Base-by-base conservation (phyloP, 2,113 vertebrate species). In the Atlantisia rogersi region DNA sequence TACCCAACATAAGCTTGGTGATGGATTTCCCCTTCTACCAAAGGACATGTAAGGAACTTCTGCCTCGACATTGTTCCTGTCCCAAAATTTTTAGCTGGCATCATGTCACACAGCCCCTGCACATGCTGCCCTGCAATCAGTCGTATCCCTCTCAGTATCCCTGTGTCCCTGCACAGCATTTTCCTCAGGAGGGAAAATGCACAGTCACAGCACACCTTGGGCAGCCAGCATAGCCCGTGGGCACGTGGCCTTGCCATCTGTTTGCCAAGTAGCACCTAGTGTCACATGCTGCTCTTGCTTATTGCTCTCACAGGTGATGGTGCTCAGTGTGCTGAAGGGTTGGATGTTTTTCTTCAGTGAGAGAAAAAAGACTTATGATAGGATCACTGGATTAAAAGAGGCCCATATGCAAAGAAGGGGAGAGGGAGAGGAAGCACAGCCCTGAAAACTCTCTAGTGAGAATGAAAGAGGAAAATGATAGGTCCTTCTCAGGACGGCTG, bases 171-270 rank as follows among this genome's bases (percentile, higher is more conserved):
- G 84, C 80, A 60, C 24, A 44, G 42, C 42, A 16, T 44, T 44
- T 44, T 44, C 42, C 42, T 6, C 42, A 44, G 42, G 42, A n/a
- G 53, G 9, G 35, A 24, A 75, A 50, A 52, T 5, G 8, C 40
- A 29, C 39, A 9, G 35, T 44, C 28, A 48, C 5, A 35, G 90
- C 48, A 28, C 18, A 48, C 26, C 35, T 25, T 29, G 80, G 75
- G 68, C 52, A 92, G 46, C 39, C 29, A n/a, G 0, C 0, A 0
- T 17, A 67, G 37, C 71, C 71, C 1, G 2, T 39, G 48, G 42
- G n/a, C 79, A 59, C 0, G 3, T 20, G 40, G 67, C 35, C 39
- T 76, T 86, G 48, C 68, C 35, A 25, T 46, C 67, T 3, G 0
- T 15, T 84, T 65, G 56, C 44, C 65, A 79, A 31, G 35, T 5